phyloP scores from a whole-genome alignment of 2,797 vertebrate genomes.

The Erethizon dorsatum region DNA sequence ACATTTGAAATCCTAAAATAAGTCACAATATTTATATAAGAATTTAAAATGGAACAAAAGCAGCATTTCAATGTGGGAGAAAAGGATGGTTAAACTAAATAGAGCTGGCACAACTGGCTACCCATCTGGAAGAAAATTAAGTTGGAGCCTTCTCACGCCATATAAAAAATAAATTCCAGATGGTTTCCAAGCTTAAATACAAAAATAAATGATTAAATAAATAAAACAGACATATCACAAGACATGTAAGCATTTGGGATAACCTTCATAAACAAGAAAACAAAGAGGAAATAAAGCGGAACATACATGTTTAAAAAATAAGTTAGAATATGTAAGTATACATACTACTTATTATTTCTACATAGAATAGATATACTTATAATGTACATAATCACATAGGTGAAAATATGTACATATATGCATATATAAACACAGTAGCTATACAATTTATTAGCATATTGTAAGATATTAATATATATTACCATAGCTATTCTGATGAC shows the following conservation, averaged over 20 bases:
- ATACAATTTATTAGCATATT: background rate
- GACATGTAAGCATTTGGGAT: background rate
- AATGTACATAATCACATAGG: background rate
- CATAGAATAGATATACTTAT: background rate
- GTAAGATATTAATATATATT: background rate
- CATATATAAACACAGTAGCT: background rate
- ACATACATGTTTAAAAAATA: background rate
- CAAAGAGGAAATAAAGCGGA: background rate
- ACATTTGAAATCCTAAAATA: conserved; percentile 68
- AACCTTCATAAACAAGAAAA: conserved; percentile 28
- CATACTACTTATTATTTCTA: background rate
- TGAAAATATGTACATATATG: background rate
- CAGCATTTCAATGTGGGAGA: conserved; percentile 58
- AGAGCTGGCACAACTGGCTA: conserved; percentile 76
- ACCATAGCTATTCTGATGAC: background rate
- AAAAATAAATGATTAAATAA: conserved; percentile 82
- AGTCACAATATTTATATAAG: conserved; percentile 78
- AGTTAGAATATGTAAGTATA: background rate
- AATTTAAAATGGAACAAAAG: conserved; percentile 74
- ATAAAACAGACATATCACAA: conserved; percentile 77
- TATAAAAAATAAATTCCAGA: conserved; percentile 83
- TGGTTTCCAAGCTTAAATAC: conserved; percentile 80
- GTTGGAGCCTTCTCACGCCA: conserved; percentile 72
- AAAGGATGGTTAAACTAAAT: conserved; percentile 73
- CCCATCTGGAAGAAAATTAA: conserved; percentile 82